Base-by-base conservation (phyloP, 2,888 invertebrate species). In the Slavum lentiscoides region DNA sequence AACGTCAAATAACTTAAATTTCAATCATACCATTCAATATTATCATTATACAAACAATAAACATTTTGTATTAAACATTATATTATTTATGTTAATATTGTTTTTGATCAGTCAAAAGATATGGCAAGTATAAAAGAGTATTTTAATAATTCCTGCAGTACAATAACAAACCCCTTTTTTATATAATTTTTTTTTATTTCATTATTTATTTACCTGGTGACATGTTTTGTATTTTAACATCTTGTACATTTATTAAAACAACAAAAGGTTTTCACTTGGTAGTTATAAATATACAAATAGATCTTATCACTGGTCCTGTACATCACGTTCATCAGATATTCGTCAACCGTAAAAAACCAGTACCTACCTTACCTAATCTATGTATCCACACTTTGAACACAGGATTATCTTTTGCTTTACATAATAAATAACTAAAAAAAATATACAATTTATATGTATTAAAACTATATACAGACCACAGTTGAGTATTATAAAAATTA, bases 301-400 rank as follows among this genome's bases (percentile, higher is more conserved):
- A 80, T 80, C 80, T 80, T 80, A 80, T 80, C 80, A 66, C 13
- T 70, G 2, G 64, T 23, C 53, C 80, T 80, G 43, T 80, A 64
- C 80, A 80, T 80, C 80, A 80, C 80, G 80, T 80, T 66, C 80
- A 80, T 80, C 80, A 66, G 80, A 80, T 80, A 80, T 72, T 70
- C 61, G 13, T 72, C 72, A 58, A 66, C 64, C 58, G 15, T 72
- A 64, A 23, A 64, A 70, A 72, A 62, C 39, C 30, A 19, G 19
- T 55, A 49, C 19, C 17, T 19, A 55, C 55, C 6, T 19, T 19
- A 55, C 55, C 55, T 55, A 55, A 66, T 1, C n/a, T 39, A 75
- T 55, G 30, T 80, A 80, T 64, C 55, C 39, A 72, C 70, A 80
- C 80, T 64, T 70, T 64, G 75, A 64, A 70, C 55, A 64, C n/a